These are phyloP conservation scores for Gymnothorax javanicus DNA, from an alignment of 2,797 vertebrate species.

Conservation along the genomic window DNA sequence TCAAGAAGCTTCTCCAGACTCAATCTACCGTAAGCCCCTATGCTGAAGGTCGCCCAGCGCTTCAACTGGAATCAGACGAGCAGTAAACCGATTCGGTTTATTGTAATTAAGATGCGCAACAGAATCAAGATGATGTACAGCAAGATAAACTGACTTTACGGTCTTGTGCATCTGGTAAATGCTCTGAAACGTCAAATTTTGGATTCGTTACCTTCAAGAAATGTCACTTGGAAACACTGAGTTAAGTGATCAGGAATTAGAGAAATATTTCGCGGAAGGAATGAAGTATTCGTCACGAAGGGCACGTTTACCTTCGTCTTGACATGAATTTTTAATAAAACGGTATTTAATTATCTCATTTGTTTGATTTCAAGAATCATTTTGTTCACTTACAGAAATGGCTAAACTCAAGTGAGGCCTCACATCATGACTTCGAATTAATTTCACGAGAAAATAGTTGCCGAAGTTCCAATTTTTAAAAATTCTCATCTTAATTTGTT, in stretches of 20 bases:
- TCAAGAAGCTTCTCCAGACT: background rate
- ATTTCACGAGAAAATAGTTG: background rate
- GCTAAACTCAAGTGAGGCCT: background rate
- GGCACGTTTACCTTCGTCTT: background rate
- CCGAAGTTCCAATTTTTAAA: background rate
- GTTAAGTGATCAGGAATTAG: background rate
- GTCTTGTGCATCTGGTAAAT: too few species aligned
- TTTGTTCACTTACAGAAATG: background rate
- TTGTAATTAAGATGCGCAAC: too few species aligned
- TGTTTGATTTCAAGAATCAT: background rate
- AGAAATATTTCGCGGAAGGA: background rate
- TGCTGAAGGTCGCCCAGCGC: too few species aligned
- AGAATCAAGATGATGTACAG: too few species aligned
- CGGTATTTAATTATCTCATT: background rate
- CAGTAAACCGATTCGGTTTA: too few species aligned
- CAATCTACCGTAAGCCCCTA: too few species aligned
- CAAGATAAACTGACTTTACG: too few species aligned
- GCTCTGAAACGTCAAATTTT: too few species aligned
- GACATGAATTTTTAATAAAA: background rate
- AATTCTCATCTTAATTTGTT: background rate
- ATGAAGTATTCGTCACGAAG: background rate
- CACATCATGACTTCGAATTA: background rate
- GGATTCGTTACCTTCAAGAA: too few species aligned
- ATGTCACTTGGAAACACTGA: background rate
- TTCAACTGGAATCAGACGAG: too few species aligned